Base-by-base conservation (phyloP, 2,888 invertebrate species). In the Trichopoda pennipes region DNA sequence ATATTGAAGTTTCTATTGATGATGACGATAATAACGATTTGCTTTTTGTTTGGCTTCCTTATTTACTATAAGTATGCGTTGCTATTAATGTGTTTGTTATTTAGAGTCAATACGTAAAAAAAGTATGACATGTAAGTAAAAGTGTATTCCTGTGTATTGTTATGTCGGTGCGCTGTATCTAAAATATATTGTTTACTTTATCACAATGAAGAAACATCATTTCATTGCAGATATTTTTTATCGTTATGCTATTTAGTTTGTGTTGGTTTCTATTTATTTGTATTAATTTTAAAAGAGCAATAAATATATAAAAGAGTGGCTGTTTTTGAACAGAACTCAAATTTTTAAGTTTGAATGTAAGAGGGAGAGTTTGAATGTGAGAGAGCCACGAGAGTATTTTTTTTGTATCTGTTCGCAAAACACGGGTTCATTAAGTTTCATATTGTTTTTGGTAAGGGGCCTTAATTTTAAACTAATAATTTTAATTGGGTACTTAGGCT, bases 11-110 rank as follows among this genome's bases (percentile, higher is more conserved):
- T 66, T 42, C 66, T 79, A 80, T 80, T 80, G 79, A 74, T 80
- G 79, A 74, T 69, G 63, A 55, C 53, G 42, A 74, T 60, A 72
- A 78, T 60, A 53, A 63, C 49, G 60, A 70, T 79, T 79, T 61
- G 73, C 63, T 66, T 79, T 70, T 82, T 82, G 68, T 82, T 76
- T 82, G 82, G 82, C 82, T 82, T 82, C 82, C 79, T 79, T 82
- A 82, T 82, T 82, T 70, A 51, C 35, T 69, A 21, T 63, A 38
- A 56, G 44, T 69, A 56, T 42, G 63, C 42, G 64, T 79, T 60
- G 51, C 72, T 81, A 78, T 81, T 72, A 83, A 73, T 79, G 72
- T 38, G 78, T 75, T 32, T 32, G 44, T 49, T 17, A 17, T 17
- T 49, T 49, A 7, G 9, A 9, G n/a, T 49, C 47, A 49, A 49